Percentiles rank a stretch among this genome's conserved stretches.
phyloP scores from a whole-genome alignment of 2,888 invertebrate species.

The Sceliomorpha sp. region DNA sequence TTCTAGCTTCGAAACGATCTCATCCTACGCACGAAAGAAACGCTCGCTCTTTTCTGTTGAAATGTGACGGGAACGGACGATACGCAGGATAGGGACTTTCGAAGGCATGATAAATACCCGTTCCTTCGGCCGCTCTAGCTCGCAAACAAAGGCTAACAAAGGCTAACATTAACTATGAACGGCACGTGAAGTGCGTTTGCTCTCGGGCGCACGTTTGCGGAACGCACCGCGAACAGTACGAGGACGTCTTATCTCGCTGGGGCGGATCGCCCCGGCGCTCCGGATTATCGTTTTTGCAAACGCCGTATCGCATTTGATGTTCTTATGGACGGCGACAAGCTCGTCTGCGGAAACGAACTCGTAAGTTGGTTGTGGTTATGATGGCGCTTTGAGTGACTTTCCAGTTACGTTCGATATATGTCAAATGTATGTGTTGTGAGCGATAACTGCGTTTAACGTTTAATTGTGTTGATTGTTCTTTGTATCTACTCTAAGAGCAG shows the following conservation, averaged over 20 bases:
- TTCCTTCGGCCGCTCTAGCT: constrained; percentile 26
- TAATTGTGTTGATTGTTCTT: constrained; percentile 16
- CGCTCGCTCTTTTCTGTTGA: too few relatives aligned
- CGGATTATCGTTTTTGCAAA: constrained; percentile 67
- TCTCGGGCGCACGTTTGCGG: constrained; percentile 59
- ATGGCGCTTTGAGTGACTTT: too few relatives aligned
- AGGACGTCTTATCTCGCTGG: constrained; percentile 71
- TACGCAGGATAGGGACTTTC: constrained; percentile 31
- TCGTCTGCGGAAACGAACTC: constrained; percentile 18
- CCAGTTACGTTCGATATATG: too few relatives aligned
- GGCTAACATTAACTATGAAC: constrained; percentile 59
- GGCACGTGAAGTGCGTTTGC: constrained; percentile 64
- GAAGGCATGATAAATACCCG: constrained; percentile 58
- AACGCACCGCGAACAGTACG: constrained; percentile 57
- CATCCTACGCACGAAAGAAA: too few relatives aligned
- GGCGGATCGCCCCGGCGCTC: constrained; percentile 69
- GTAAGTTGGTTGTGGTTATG: too few relatives aligned
- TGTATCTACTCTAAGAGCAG: too few relatives aligned
- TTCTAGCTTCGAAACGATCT: too few relatives aligned
- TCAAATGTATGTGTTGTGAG: constrained; percentile 2
- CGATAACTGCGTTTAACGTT: constrained; percentile 4
- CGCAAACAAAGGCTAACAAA: constrained; percentile 43
- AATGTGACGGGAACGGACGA: constrained; percentile 17
- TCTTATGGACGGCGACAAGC: constrained; percentile 34
- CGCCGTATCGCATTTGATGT: constrained; percentile 7